Evolutionary conservation across 2,113 vertebrate species (phyloP), one percentile per base, ranked within the genome.

Genomic region (Saiga tatarica): DNA sequence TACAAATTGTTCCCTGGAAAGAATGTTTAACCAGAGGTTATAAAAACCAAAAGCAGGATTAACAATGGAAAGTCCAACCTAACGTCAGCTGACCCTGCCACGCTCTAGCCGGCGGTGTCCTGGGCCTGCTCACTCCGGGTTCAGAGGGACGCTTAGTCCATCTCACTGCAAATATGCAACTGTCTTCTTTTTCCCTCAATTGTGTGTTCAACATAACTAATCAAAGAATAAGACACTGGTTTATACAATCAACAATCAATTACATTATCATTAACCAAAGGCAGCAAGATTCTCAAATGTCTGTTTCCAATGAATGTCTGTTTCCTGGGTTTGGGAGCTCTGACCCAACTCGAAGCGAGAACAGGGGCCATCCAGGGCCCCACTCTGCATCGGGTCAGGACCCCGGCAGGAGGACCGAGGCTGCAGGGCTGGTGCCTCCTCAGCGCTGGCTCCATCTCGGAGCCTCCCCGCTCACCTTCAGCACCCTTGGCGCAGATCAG

Each of bases 21-120:
- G 57, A 97, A 98, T 90, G 96, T 97, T 94, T 87, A 94, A 91
- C 71, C 83, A 55, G 33, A 97, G 97, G 52, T 96, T 90, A 90
- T 26, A 94, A 95, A 97, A 81, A 85, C 78, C 74, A 36, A 93
- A 84, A 82, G 76, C 57, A 97, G 39, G 36, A 92, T 71, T 97
- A 95, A 94, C 85, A 85, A 87, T 30, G 89, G 91, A 96, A 95
- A 95, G 62, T 76, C 71, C 89, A 33, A 74, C 67, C 92, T 45
- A 60, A 30, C 14, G 26, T 0, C 9, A 30, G 39, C 25, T 11
- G 71, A 14, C 36, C 12, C 67, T 28, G 8, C 0, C 23, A 62
- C 17, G 17, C 23, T 62, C 47, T 47, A 39, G 57, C 78, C 57
- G 62, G 50, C 4, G 14, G 17, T 33, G 45, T 16, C 81, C 60